phyloP scores from a whole-genome alignment of 2,888 invertebrate species.

The Pyrocoelia pectoralis region DNA sequence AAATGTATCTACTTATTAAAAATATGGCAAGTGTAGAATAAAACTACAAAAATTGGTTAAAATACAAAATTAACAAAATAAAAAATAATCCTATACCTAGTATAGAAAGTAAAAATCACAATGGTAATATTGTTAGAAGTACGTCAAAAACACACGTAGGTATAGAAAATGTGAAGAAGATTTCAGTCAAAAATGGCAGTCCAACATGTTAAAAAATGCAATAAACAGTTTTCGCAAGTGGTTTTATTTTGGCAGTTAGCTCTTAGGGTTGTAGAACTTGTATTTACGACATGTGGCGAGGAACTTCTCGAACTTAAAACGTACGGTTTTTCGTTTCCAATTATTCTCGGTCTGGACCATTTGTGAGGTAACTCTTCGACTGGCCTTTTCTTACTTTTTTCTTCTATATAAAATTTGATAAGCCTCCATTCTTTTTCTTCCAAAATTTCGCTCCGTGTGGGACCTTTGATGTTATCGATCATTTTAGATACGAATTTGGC shows the following conservation, averaged over 20 bases:
- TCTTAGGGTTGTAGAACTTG: slow-evolving; percentile 33
- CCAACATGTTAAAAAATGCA: slow-evolving; percentile 57
- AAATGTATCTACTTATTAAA: neutral
- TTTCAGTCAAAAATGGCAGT: slow-evolving; percentile 56
- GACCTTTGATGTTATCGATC: slow-evolving; percentile 53
- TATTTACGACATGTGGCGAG: slow-evolving; percentile 32
- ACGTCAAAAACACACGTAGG: neutral
- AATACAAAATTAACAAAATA: slow-evolving; percentile 1
- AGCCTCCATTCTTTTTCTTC: slow-evolving; percentile 62
- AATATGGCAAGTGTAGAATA: neutral
- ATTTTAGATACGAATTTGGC: slow-evolving; percentile 64
- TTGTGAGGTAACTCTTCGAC: slow-evolving; percentile 51
- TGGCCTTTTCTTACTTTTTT: slow-evolving; percentile 49
- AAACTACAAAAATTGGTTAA: neutral
- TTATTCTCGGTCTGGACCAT: slow-evolving; percentile 47
- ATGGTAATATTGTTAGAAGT: neutral
- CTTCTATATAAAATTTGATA: slow-evolving; percentile 53
- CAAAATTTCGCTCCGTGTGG: slow-evolving; percentile 64
- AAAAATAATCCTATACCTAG: neutral
- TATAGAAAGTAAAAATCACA: neutral
- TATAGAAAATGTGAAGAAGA: too few relatives aligned
- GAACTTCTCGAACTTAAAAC: slow-evolving; percentile 46
- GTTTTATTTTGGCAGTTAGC: slow-evolving; percentile 39
- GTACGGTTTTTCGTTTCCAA: slow-evolving; percentile 46
- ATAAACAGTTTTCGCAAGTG: slow-evolving; percentile 51